Conservation (phyloP, 2,888 invertebrate species). For the Sarcophaga variegata region DNA sequence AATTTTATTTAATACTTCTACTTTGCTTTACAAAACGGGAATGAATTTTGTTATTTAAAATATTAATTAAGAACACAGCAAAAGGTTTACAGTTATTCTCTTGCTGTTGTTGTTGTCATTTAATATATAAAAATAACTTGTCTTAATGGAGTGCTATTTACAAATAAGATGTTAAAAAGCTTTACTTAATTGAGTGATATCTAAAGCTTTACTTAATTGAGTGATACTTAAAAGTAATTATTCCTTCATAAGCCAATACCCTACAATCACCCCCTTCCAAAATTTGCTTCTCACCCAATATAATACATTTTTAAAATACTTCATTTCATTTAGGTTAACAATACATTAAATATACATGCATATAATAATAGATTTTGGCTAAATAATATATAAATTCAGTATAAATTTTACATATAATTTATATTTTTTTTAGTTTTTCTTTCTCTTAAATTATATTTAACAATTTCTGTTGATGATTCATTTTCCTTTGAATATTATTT, state of each 20-base stretch:
- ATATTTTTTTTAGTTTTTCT: slow-evolving; percentile 34
- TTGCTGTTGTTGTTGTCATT: no score
- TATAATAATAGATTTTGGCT: background rate
- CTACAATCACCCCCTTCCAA: slow-evolving; percentile 47
- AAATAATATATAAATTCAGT: slow-evolving; percentile 11
- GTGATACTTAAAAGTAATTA: no score
- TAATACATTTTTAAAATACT: background rate
- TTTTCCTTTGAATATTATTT: slow-evolving; percentile 5
- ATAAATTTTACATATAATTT: slow-evolving; percentile 18
- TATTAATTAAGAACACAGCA: no score
- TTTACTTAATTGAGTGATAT: no score
- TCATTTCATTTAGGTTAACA: slow-evolving; percentile 21
- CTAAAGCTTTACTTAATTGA: no score
- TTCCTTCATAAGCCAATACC: slow-evolving; percentile 15
- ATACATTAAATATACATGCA: slow-evolving; percentile 14
- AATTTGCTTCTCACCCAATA: background rate
- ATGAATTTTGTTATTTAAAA: no score
- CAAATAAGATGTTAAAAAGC: no score
- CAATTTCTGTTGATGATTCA: slow-evolving; percentile 1
- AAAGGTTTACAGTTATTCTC: no score
- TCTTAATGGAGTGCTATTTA: no score
- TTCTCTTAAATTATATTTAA: slow-evolving; percentile 50
- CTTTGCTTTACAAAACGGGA: no score
- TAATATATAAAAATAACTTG: no score
- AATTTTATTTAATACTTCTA: no score